A percentile compares a stretch with the other conserved stretches of the same genome.
phyloP scores from a whole-genome alignment of 2,888 invertebrate genomes.

The Saturnia japonica region DNA sequence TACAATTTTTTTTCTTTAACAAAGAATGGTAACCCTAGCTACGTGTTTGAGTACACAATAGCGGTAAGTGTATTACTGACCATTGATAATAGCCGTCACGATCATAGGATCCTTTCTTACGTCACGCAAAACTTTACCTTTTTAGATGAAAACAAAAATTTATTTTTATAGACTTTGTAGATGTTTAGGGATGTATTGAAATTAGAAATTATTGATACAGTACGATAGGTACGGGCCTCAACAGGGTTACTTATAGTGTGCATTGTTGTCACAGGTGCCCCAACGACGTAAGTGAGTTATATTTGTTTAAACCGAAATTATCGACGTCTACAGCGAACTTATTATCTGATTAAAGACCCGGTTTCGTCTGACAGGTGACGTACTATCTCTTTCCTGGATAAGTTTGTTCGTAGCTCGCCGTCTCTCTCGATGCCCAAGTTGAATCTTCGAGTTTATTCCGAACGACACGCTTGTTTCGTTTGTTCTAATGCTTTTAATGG shows the following conservation, averaged over 20 bases:
- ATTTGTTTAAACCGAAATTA: slow-evolving; percentile 62
- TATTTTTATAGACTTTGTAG: neutral
- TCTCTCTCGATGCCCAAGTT: slow-evolving; percentile 16
- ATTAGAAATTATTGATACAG: slow-evolving; percentile 45
- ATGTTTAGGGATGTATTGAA: slow-evolving; percentile 32
- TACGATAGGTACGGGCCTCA: slow-evolving; percentile 51
- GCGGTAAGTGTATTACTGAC: too few relatives aligned
- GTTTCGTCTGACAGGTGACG: slow-evolving; percentile 33
- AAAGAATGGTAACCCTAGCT: neutral
- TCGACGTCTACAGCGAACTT: slow-evolving; percentile 42
- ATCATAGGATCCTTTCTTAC: too few relatives aligned
- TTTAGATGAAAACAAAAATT: too few relatives aligned
- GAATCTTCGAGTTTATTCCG: slow-evolving; percentile 18
- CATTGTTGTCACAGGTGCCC: slow-evolving; percentile 62
- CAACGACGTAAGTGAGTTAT: slow-evolving; percentile 45
- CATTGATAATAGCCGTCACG: too few relatives aligned
- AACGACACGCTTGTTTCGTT: slow-evolving; percentile 18
- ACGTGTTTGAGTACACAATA: too few relatives aligned
- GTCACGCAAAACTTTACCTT: too few relatives aligned
- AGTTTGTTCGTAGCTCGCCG: neutral
- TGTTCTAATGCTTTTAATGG: slow-evolving; percentile 17
- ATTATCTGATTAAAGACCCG: slow-evolving; percentile 47
- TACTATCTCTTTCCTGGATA: slow-evolving; percentile 11
- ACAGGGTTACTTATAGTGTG: slow-evolving; percentile 50
- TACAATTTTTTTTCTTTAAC: neutral